Percentiles rank a stretch among this genome's conserved stretches.
These are phyloP conservation scores for Leptinotarsa juncta DNA, from an alignment of 2,888 invertebrate genomes.

Conservation along the genomic window DNA sequence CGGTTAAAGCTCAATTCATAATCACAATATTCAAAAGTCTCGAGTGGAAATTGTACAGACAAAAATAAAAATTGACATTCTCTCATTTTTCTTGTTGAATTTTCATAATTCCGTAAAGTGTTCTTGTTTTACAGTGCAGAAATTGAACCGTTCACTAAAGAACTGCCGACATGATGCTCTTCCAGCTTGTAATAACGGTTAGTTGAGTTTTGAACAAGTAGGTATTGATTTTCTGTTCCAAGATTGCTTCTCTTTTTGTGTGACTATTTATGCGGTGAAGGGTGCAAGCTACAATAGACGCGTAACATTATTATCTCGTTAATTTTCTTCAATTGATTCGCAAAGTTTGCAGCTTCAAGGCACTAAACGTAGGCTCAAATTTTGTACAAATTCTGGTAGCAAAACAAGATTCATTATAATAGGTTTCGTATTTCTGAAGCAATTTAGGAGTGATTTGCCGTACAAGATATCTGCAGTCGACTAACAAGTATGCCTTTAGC, in stretches of 20 bases:
- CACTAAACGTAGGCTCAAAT: neutral
- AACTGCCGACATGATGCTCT: neutral
- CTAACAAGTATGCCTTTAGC: neutral
- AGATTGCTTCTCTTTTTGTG: neutral
- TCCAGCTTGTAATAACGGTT: neutral
- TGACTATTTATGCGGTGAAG: neutral
- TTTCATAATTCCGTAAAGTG: neutral
- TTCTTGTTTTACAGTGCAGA: neutral
- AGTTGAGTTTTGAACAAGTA: neutral
- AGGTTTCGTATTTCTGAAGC: neutral
- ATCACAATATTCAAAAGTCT: no score
- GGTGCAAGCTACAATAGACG: neutral
- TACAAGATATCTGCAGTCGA: neutral
- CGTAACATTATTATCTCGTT: slow-evolving; percentile 2
- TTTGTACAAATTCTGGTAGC: neutral
- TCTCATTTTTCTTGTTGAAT: no score
- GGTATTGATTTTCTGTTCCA: neutral
- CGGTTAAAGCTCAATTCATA: no score
- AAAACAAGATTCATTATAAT: neutral
- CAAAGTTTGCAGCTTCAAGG: neutral
- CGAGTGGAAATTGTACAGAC: no score
- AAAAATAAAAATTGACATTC: no score
- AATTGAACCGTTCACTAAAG: neutral
- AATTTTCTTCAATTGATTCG: neutral
- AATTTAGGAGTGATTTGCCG: neutral